Evolutionary conservation across 2,888 invertebrate species (phyloP).

Genomic region (Piscicola geometra): DNA sequence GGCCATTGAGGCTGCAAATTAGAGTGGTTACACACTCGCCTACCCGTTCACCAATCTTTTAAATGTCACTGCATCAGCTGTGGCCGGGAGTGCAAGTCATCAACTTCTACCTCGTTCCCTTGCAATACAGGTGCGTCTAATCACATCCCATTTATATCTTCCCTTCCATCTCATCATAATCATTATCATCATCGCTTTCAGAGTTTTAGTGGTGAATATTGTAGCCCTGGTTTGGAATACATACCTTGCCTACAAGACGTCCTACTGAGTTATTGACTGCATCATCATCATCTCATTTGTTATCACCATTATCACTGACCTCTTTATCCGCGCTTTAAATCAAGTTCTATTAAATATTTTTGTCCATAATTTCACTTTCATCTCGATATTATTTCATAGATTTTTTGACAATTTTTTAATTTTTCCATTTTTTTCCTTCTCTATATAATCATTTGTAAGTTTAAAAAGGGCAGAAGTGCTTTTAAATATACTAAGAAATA

Average conservation of each 20-base stretch:
- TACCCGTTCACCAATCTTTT: neutral
- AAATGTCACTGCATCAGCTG: conserved; percentile 50
- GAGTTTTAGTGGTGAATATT: conserved; percentile 39
- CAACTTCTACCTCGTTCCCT: conserved; percentile 78
- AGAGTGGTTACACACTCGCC: neutral
- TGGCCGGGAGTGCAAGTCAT: conserved; percentile 80
- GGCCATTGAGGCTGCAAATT: no score
- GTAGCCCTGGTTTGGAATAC: conserved; percentile 40
- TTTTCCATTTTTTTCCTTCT: no score
- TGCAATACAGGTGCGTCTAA: conserved; percentile 72
- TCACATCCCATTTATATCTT: no score
- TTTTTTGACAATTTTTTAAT: no score
- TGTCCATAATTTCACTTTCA: neutral
- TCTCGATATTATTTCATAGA: neutral
- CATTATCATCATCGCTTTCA: conserved; percentile 15
- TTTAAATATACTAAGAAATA: no score
- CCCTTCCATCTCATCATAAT: neutral
- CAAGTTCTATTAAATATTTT: conserved; percentile 2
- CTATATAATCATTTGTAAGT: no score
- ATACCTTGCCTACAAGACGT: conserved; percentile 39
- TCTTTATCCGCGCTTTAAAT: neutral
- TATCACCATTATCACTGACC: conserved; percentile 16
- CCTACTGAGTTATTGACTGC: neutral
- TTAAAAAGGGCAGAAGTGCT: no score
- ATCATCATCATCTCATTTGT: neutral